Percentiles rank a stretch among this genome's conserved stretches.
Conservation (phyloP, 2,797 vertebrate genomes). For the Argentina silus region DNA sequence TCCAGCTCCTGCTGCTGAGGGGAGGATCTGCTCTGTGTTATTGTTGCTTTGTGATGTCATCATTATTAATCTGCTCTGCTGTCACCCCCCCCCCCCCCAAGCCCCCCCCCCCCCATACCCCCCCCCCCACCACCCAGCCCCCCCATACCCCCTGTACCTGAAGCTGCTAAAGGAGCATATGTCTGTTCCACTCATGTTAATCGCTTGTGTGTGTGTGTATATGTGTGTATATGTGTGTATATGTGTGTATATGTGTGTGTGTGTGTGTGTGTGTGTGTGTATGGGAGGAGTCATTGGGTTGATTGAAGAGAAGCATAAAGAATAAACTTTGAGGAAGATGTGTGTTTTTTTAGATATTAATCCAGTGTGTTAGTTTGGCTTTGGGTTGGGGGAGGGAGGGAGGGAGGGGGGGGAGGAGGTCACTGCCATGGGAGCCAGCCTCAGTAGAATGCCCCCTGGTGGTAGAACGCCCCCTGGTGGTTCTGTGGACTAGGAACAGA, state of each 20-base stretch:
- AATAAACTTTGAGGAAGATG: slow-evolving; percentile 21
- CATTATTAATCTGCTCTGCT: slow-evolving; percentile 28
- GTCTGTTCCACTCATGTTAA: slow-evolving; percentile 31
- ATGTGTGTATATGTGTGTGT: slow-evolving; percentile 16
- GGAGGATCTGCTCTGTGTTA: slow-evolving; percentile 32
- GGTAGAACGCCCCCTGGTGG: slow-evolving; percentile 1
- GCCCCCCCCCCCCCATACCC: too few relatives aligned
- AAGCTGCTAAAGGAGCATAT: slow-evolving; percentile 58
- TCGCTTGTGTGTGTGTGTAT: slow-evolving; percentile 10
- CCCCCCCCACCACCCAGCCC: too few relatives aligned
- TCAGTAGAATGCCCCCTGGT: background rate
- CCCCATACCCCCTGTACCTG: slow-evolving; percentile 12
- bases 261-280: background rate
- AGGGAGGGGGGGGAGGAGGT: too few relatives aligned
- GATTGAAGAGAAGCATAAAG: too few relatives aligned
- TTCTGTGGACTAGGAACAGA: background rate
- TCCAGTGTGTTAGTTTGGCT: slow-evolving; percentile 16
- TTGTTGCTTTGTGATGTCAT: slow-evolving; percentile 46
- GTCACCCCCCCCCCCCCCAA: background rate
- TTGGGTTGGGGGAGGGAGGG: too few relatives aligned
- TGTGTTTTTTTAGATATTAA: slow-evolving; percentile 24
- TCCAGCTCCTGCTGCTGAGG: slow-evolving; percentile 39
- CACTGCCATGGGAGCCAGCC: too few relatives aligned
- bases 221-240: background rate
- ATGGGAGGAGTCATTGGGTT: slow-evolving; percentile 7